phyloP scores from a whole-genome alignment of 2,113 vertebrate genomes.

The Desmodus rotundus region DNA sequence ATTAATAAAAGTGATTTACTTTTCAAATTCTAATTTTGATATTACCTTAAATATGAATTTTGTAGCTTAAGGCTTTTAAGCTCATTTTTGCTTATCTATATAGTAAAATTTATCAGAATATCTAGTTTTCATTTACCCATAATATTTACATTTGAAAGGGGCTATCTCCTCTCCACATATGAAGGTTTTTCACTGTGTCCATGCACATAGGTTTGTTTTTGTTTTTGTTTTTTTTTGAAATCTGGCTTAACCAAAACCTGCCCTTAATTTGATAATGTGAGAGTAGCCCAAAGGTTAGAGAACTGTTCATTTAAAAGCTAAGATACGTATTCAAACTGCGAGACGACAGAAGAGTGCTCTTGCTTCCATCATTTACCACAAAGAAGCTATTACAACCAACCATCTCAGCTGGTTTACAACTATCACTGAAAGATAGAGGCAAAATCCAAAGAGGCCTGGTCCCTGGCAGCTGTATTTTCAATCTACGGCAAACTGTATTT shows the following conservation, averaged over 20 bases:
- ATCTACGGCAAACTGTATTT: background rate
- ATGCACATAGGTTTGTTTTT: background rate
- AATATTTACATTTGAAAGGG: background rate
- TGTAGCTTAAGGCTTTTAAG: slow-evolving; percentile 25
- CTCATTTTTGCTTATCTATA: background rate
- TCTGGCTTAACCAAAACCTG: slow-evolving; percentile 7
- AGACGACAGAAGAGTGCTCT: background rate
- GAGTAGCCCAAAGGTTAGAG: background rate
- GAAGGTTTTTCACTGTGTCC: slow-evolving; percentile 26
- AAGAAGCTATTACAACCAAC: background rate
- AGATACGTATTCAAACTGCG: background rate
- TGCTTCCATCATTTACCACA: background rate
- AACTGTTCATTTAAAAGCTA: background rate
- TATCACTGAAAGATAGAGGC: background rate
- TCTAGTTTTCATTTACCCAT: background rate
- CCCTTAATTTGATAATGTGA: background rate
- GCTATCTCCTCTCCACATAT: background rate
- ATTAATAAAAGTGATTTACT: slow-evolving; percentile 12
- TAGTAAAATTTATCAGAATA: background rate
- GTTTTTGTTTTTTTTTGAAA: background rate
- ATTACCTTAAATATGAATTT: background rate
- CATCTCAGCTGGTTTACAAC: background rate
- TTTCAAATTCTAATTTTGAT: background rate
- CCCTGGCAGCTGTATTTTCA: background rate
- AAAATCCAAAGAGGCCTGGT: slow-evolving; percentile 26